Conservation (phyloP, 2,113 vertebrate species). For the Riparia riparia region DNA sequence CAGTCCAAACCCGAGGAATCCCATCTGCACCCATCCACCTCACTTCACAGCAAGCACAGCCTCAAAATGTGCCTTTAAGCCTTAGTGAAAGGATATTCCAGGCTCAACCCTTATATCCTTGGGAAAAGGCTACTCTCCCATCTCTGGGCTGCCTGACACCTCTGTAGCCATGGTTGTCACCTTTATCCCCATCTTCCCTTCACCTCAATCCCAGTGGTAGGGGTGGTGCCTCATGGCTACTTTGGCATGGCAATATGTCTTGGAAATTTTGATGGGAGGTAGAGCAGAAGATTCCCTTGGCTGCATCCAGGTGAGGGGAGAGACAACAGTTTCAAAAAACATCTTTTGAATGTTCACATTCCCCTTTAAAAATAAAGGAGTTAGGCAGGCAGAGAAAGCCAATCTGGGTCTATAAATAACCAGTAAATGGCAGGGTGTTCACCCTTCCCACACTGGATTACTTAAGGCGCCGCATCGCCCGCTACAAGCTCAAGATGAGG, state of each 20-base stretch:
- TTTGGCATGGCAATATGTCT: accelerated
- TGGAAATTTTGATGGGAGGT: background rate
- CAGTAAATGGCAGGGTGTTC: slow-evolving; percentile 45
- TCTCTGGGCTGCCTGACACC: background rate
- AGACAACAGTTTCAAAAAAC: background rate
- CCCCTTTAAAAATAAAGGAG: background rate
- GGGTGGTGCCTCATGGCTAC: background rate
- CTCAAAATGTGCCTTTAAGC: background rate
- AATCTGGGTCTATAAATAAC: slow-evolving; percentile 38
- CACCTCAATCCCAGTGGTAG: background rate
- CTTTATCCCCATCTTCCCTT: background rate
- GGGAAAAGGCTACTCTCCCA: background rate
- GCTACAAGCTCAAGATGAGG: background rate
- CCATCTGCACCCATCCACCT: background rate
- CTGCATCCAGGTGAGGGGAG: background rate
- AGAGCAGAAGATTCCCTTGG: background rate
- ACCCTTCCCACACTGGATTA: slow-evolving; percentile 45
- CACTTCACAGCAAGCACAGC: accelerated
- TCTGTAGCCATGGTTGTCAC: accelerated
- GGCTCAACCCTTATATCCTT: background rate
- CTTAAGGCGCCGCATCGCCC: background rate
- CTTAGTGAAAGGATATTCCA: background rate
- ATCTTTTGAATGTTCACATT: background rate
- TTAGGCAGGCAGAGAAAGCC: slow-evolving; percentile 14
- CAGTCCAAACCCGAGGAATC: background rate